These are phyloP conservation scores for Larimichthys crocea DNA, from an alignment of 2,113 vertebrate genomes.

Conservation along the genomic window DNA sequence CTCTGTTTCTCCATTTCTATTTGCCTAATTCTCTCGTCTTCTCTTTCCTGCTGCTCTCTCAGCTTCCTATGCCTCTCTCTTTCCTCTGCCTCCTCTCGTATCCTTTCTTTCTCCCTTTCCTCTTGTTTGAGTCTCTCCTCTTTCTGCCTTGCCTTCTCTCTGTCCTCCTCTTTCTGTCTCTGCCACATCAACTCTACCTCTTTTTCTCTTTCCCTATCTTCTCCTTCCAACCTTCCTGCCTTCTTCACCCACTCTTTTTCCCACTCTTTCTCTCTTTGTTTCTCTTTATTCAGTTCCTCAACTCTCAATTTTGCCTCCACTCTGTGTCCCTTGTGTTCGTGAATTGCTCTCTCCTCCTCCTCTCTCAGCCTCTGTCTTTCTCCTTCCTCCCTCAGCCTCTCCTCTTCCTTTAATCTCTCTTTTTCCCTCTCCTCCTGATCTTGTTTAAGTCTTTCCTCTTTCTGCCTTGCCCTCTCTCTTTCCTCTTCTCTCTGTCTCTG, in stretches of 20 bases:
- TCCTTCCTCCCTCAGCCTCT: conserved; percentile 26
- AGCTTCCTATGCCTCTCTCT: background rate
- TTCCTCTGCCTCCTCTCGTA: background rate
- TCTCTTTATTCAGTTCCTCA: background rate
- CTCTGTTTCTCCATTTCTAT: conserved; percentile 19
- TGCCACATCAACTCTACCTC: conserved; percentile 20
- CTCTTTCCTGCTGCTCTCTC: conserved; percentile 14
- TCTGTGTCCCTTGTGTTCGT: background rate
- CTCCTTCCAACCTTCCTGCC: background rate
- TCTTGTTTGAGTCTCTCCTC: conserved; percentile 33
- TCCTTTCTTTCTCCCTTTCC: background rate
- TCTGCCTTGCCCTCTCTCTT: conserved; percentile 9
- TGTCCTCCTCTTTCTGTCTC: conserved; percentile 40
- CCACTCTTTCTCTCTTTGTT: conserved; percentile 16
- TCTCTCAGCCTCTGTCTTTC: background rate
- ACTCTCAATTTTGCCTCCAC: background rate
- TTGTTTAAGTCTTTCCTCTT: conserved; percentile 14
- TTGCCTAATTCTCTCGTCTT: conserved; percentile 12
- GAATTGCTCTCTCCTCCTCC: background rate
- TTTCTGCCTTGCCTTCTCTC: conserved; percentile 5
- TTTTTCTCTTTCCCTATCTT: background rate
- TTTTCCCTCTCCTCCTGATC: conserved; percentile 13
- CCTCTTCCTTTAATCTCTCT: conserved; percentile 4
- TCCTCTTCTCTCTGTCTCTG: conserved; percentile 37
- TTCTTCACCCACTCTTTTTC: conserved; percentile 28